These are phyloP conservation scores for Orthonevra nobilis DNA, from an alignment of 2,888 invertebrate species.

Conservation along the genomic window DNA sequence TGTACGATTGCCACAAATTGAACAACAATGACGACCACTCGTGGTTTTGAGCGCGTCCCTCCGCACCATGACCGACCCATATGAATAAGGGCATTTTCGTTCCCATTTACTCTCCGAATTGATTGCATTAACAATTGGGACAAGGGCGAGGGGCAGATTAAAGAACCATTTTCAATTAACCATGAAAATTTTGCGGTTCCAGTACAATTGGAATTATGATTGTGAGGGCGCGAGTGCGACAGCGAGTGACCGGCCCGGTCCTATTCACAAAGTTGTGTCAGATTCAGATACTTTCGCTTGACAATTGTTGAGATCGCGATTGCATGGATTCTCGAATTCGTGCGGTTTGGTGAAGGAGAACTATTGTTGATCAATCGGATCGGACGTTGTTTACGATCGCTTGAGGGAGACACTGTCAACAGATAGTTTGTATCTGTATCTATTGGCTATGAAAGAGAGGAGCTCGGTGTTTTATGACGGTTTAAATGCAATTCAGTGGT, in stretches of 20 bases:
- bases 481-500: conserved; percentile 37
- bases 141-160: conserved; percentile 25
- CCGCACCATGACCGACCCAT: conserved; percentile 13
- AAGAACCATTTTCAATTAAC: conserved; percentile 52
- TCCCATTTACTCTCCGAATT: conserved; percentile 21
- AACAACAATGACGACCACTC: conserved; percentile 53
- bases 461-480: conserved; percentile 28
- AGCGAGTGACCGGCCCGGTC: too few species aligned
- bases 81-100: conserved; percentile 36
- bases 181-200: conserved; percentile 53
- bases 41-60: neutral
- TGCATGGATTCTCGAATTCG: neutral
- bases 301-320: neutral
- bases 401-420: conserved; percentile 32
- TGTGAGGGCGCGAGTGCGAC: conserved; percentile 12
- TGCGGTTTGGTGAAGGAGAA: conserved; percentile 12
- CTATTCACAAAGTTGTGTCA: conserved; percentile 1
- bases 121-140: conserved; percentile 41
- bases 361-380: conserved; percentile 22
- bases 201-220: conserved; percentile 12
- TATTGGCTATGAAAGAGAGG: conserved; percentile 1
- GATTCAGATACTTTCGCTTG: conserved; percentile 24
- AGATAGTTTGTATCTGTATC: conserved; percentile 40
- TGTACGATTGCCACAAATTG: conserved; percentile 18
- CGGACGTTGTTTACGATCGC: conserved; percentile 6